Conservation (phyloP, 1,140 invertebrate genomes). For the Pseudomyrmex sp. region DNA sequence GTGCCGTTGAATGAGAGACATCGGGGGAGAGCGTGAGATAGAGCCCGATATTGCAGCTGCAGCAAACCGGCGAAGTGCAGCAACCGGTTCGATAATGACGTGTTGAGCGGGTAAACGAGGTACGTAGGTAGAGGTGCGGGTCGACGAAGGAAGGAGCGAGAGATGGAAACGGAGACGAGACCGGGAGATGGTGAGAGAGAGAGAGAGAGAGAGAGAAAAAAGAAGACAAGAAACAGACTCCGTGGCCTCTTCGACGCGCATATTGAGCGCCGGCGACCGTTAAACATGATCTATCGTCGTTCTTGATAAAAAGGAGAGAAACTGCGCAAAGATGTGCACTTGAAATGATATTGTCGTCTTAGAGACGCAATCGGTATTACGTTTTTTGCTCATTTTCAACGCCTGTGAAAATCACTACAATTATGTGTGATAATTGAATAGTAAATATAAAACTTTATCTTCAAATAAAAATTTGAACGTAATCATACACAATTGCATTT, state of each 20-base stretch:
- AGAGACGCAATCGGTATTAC: no score
- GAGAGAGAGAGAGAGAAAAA: neutral
- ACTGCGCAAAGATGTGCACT: neutral
- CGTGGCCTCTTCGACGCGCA: slow-evolving; percentile 16
- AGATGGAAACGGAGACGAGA: slow-evolving; percentile 25
- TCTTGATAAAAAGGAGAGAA: slow-evolving; percentile 51
- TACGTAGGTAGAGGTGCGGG: slow-evolving; percentile 36
- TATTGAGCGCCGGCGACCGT: slow-evolving; percentile 70
- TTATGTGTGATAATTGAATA: no score
- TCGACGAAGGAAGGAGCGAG: neutral
- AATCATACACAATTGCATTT: no score
- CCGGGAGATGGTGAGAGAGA: neutral
- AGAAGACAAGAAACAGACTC: slow-evolving; percentile 50
- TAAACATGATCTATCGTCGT: slow-evolving; percentile 71
- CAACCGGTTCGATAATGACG: slow-evolving; percentile 80
- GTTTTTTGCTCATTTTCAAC: no score
- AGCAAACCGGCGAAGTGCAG: slow-evolving; percentile 71
- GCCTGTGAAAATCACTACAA: no score
- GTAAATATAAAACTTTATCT: no score
- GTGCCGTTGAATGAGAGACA: slow-evolving; percentile 71
- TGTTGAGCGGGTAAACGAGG: slow-evolving; percentile 71
- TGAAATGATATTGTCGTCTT: neutral
- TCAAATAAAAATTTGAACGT: no score
- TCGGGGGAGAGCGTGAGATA: slow-evolving; percentile 74
- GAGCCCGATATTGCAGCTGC: slow-evolving; percentile 69